Base-by-base conservation (phyloP, 2,113 vertebrate genomes). In the Patagioenas fasciata region DNA sequence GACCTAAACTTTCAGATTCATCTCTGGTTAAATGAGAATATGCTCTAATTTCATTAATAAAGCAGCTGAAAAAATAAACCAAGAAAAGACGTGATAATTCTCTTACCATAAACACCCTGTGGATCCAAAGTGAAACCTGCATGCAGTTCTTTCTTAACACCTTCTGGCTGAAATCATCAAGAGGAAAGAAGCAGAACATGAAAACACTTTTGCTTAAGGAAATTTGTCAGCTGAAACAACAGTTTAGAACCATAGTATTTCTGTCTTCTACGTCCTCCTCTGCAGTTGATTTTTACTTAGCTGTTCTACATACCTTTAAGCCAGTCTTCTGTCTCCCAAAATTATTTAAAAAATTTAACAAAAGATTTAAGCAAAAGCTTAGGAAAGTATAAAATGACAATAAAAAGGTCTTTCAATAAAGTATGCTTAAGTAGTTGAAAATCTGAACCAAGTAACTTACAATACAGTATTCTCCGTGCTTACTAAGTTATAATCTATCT, bases 111-210 rank as follows among this genome's bases (percentile, higher is more conserved):
- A 91, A 99, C 44, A 54, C 98, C 99, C 65, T 96, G 98, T 17
- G 99, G 99, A 95, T 99, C 99, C 84, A 99, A 96, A 15, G 96
- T 98, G 47, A 98, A 96, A 31, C 98, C 99, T 12, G 96, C 72
- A 28, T 96, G 85, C 28, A 70, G 80, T 82, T 99, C 99, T 51
- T 51, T 98, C 92, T 83, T 98, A 77, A 99, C 48, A 3, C 99
- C 99, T 98, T 99, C 99, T 82, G 99, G 98, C 99, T 99, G 98
- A 81, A 98, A 95, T 89, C 72, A 95, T 96, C 15, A 61, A 51
- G 44, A 95, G 82, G 38, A 89, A 84, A 93, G 42, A 85, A 72
- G 28, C 0, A 91, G 31, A 67, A 80, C 71, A 71, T 50, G 0
- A 51, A 80, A 85, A 47, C 2, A 53, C 11, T n/a, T 78, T 26